These are phyloP conservation scores for Ochropleura plecta DNA, from an alignment of 2,888 invertebrate species.

Conservation along the genomic window DNA sequence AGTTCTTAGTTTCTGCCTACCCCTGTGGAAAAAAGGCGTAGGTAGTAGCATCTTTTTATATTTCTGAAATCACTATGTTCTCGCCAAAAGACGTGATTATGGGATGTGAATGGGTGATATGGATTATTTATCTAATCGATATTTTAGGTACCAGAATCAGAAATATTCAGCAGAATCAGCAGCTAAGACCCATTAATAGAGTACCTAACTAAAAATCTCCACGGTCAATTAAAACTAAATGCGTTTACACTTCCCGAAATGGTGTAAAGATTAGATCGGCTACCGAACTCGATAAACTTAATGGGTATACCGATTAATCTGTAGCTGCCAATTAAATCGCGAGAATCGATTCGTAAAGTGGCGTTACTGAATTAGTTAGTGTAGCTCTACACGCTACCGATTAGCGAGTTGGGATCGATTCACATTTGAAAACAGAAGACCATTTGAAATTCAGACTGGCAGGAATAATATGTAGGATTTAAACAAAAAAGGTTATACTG, in stretches of 20 bases:
- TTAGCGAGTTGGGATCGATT: constrained; percentile 37
- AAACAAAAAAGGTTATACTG: no score
- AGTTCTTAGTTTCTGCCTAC: not conserved
- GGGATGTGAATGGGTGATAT: no score
- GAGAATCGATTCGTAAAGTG: constrained; percentile 83
- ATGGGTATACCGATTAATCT: constrained; percentile 76
- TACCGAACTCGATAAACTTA: constrained; percentile 78
- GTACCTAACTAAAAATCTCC: constrained; percentile 54
- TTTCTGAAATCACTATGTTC: not conserved
- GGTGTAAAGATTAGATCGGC: constrained; percentile 75
- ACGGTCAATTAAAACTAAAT: constrained; percentile 63
- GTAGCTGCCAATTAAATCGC: constrained; percentile 82
- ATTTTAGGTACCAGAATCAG: not conserved
- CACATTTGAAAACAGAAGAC: constrained; percentile 31
- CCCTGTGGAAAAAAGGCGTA: not conserved
- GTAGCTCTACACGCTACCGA: constrained; percentile 57
- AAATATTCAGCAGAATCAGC: not conserved
- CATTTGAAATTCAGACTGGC: constrained; percentile 8
- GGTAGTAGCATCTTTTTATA: not conserved
- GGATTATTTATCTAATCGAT: not conserved
- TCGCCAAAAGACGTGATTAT: not conserved
- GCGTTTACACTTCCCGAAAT: constrained; percentile 70
- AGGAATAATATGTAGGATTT: not conserved
- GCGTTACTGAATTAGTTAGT: constrained; percentile 81
- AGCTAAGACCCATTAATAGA: constrained; percentile 1